A percentile compares a stretch with the other conserved stretches of the same genome.
phyloP scores from a whole-genome alignment of 2,113 vertebrate species.

The Corythaeola cristata region DNA sequence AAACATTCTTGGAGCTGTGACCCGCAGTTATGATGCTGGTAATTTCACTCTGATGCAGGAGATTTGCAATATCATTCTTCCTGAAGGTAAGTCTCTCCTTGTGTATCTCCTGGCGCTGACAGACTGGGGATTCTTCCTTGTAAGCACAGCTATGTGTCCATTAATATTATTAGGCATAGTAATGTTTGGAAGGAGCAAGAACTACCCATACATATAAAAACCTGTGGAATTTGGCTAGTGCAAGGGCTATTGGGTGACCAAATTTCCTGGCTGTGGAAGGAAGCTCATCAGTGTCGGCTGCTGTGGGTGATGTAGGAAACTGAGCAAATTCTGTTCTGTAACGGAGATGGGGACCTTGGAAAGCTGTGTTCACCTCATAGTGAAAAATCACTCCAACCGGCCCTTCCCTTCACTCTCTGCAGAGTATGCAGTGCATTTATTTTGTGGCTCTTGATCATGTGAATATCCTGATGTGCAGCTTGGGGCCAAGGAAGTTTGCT shows the following conservation, averaged over 20 bases:
- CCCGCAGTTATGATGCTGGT: slow-evolving; percentile 75
- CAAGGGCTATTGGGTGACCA: rapidly evolving
- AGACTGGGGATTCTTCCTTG: background rate
- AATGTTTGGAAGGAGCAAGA: background rate
- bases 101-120: background rate
- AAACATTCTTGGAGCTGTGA: slow-evolving; percentile 77
- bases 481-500: background rate
- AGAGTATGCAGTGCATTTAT: background rate
- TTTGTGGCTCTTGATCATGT: background rate
- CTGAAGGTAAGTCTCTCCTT: slow-evolving; percentile 75
- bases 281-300: background rate
- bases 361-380: background rate
- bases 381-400: background rate
- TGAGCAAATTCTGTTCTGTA: background rate
- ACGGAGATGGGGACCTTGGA: background rate
- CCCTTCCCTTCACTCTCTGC: background rate
- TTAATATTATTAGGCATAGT: background rate
- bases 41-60: slow-evolving; percentile 82
- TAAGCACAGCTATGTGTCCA: background rate
- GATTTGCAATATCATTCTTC: slow-evolving; percentile 80
- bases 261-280: background rate
- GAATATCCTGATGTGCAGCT: background rate
- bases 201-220: background rate
- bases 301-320: background rate
- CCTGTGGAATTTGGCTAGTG: background rate